Conservation (phyloP, 2,113 vertebrate genomes). For the Cricetomys ansorgei region DNA sequence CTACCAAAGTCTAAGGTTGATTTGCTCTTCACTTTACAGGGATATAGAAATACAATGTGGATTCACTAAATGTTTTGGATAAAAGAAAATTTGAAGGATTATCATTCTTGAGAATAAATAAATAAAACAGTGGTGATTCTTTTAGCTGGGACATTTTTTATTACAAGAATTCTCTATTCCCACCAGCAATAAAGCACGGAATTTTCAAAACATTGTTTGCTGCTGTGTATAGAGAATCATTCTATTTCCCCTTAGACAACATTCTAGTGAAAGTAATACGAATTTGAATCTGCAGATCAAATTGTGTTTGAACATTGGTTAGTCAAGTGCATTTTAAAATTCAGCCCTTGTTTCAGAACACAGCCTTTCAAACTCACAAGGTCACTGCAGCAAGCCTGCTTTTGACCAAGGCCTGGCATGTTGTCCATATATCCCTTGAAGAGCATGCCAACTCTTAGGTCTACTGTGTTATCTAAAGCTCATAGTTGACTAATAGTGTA, state of each 20-base stretch:
- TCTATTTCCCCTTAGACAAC: slow-evolving; percentile 57
- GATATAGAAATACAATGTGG: background rate
- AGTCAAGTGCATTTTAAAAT: slow-evolving; percentile 5
- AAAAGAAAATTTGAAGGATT: background rate
- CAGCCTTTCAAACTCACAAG: background rate
- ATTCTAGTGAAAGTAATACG: slow-evolving; percentile 10
- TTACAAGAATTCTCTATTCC: slow-evolving; percentile 63
- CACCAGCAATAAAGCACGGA: slow-evolving; percentile 44
- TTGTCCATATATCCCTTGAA: background rate
- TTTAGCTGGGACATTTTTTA: slow-evolving; percentile 51
- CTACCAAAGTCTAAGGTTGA: background rate
- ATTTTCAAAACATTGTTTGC: background rate
- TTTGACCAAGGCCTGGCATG: background rate
- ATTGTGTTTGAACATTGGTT: background rate
- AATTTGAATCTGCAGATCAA: slow-evolving; percentile 41
- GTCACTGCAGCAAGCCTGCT: background rate
- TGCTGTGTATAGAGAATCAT: background rate
- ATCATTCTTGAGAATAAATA: slow-evolving; percentile 28
- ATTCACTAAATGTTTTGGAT: background rate
- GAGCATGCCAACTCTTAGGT: background rate
- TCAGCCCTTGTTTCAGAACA: background rate
- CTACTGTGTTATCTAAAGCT: background rate
- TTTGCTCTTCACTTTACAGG: background rate
- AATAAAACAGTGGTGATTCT: background rate
- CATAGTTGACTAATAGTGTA: background rate